phyloP scores from a whole-genome alignment of 2,888 invertebrate genomes.

The Pyrochroa serraticornis region DNA sequence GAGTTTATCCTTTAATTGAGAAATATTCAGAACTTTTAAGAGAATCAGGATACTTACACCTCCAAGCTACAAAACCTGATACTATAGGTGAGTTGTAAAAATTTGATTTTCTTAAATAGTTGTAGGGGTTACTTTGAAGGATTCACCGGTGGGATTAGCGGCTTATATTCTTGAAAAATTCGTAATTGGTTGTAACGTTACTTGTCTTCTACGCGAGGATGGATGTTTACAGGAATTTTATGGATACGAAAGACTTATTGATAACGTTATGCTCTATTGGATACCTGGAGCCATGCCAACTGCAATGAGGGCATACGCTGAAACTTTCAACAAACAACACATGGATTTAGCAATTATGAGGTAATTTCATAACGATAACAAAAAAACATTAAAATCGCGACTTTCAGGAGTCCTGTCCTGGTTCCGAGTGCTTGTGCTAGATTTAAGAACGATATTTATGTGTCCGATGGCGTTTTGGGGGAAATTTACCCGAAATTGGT shows the following conservation, averaged over 20 bases:
- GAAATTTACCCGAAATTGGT: constrained; percentile 70
- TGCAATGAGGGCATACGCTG: constrained; percentile 77
- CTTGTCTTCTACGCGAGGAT: constrained; percentile 61
- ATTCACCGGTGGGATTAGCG: constrained; percentile 85
- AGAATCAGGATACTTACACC: constrained; percentile 71
- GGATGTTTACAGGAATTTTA: constrained; percentile 71
- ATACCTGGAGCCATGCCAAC: constrained; percentile 72
- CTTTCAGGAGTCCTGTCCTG: constrained; percentile 66
- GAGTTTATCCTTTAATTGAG: constrained; percentile 62
- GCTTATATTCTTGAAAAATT: constrained; percentile 92
- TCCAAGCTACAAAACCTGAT: constrained; percentile 90
- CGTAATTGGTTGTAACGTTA: constrained; percentile 71
- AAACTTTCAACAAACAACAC: constrained; percentile 56
- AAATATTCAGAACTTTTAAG: constrained; percentile 55
- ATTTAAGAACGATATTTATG: constrained; percentile 72
- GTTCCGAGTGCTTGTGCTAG: constrained; percentile 77
- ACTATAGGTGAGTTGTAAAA: constrained; percentile 69
- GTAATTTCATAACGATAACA: constrained; percentile 2
- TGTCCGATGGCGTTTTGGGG: constrained; percentile 64
- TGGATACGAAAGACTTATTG: constrained; percentile 73
- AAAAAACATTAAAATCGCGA: constrained; percentile 10
- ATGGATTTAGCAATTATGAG: constrained; percentile 23
- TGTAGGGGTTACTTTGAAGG: constrained; percentile 70
- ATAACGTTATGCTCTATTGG: constrained; percentile 86
- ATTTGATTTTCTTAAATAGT: constrained; percentile 3